Conservation (phyloP, 2,113 vertebrate species). For the Hypomesus transpacificus region DNA sequence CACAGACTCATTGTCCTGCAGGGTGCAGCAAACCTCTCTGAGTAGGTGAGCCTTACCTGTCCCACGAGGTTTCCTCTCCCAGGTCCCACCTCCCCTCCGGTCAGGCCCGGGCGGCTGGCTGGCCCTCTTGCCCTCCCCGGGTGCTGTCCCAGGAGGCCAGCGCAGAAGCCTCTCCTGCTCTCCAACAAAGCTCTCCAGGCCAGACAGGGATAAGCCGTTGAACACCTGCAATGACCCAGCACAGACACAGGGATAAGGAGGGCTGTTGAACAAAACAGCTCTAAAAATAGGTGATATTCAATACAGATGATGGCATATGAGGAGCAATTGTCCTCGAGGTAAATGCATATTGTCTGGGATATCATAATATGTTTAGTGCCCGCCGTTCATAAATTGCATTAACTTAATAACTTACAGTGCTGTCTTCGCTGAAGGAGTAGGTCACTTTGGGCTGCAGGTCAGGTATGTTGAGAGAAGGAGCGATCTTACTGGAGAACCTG, state of each 20-base stretch:
- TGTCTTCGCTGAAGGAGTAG: constrained; percentile 79
- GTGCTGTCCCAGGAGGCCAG: constrained; percentile 24
- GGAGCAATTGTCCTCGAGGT: no score
- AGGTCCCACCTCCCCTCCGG: constrained; percentile 26
- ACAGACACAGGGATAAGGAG: not conserved
- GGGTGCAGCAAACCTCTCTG: not conserved
- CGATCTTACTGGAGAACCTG: constrained; percentile 86
- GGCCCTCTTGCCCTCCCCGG: constrained; percentile 12
- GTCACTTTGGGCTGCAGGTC: constrained; percentile 80
- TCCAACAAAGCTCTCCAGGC: constrained; percentile 82
- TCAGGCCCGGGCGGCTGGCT: constrained; percentile 22
- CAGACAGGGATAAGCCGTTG: constrained; percentile 71
- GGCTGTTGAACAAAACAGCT: no score
- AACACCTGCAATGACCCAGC: constrained; percentile 69
- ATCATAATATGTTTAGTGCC: no score
- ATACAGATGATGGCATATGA: no score
- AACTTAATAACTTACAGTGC: constrained; percentile 49
- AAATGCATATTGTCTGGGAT: no score
- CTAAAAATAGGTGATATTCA: no score
- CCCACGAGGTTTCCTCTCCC: constrained; percentile 45
- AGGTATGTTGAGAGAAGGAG: constrained; percentile 74
- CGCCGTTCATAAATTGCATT: no score
- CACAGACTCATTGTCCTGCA: not conserved
- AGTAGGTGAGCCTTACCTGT: constrained; percentile 50
- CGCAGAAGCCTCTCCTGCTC: constrained; percentile 78